Conservation (phyloP, 1,140 invertebrate genomes). For the Bombus huntii region DNA sequence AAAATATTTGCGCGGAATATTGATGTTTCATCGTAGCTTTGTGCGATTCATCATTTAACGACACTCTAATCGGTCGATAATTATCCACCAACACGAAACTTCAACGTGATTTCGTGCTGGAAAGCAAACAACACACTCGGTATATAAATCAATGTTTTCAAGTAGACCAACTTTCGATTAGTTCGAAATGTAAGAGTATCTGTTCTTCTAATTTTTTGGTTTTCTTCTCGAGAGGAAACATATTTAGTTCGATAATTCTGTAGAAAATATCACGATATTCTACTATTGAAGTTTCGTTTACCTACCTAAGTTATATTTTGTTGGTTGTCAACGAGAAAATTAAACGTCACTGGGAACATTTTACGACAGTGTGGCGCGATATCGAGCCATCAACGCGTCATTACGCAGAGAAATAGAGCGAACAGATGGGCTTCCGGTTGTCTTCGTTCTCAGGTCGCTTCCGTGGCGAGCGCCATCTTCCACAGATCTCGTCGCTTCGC, state of each 20-base stretch:
- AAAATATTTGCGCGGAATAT: neutral
- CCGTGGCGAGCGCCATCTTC: too few relatives aligned
- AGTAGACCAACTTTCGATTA: neutral
- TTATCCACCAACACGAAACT: too few relatives aligned
- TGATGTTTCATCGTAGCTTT: neutral
- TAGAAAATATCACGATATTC: too few relatives aligned
- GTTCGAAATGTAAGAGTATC: neutral
- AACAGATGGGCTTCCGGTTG: slow-evolving; percentile 23
- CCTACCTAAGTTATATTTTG: too few relatives aligned
- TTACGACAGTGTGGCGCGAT: neutral
- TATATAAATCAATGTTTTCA: neutral
- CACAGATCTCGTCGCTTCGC: neutral
- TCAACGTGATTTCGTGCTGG: neutral
- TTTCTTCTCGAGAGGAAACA: too few relatives aligned
- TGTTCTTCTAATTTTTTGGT: neutral
- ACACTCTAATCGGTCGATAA: neutral
- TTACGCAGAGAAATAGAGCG: slow-evolving; percentile 33
- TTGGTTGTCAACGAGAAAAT: neutral
- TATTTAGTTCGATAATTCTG: too few relatives aligned
- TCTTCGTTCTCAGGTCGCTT: neutral
- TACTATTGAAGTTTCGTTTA: too few relatives aligned
- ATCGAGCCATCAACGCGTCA: slow-evolving; percentile 30
- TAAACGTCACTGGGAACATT: neutral
- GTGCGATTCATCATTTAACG: neutral
- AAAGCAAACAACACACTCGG: neutral